phyloP scores from a whole-genome alignment of 2,113 vertebrate genomes.

The Bambusicola thoracicus region DNA sequence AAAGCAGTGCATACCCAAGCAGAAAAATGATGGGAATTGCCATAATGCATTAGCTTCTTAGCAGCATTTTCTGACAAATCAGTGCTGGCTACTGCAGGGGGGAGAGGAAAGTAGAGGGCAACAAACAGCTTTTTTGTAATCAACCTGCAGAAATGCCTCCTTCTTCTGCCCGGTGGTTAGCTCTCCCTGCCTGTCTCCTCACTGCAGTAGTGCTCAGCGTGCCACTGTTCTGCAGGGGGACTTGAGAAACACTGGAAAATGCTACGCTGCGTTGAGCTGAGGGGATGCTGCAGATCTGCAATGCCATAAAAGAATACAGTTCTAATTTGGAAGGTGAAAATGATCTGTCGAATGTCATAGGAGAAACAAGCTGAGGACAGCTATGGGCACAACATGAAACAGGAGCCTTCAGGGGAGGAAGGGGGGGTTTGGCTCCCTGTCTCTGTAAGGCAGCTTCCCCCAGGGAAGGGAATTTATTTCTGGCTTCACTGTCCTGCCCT shows the following conservation, averaged over 20 bases:
- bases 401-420: neutral
- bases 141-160: no score
- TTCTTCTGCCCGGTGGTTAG: rapidly evolving
- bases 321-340: neutral
- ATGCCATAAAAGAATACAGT: neutral
- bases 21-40: neutral
- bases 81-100: rapidly evolving
- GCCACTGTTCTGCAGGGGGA: rapidly evolving
- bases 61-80: neutral
- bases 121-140: neutral
- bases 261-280: neutral
- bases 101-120: neutral
- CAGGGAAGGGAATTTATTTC: neutral
- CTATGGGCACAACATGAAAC: neutral
- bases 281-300: neutral
- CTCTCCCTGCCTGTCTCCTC: neutral
- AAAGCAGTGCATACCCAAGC: rapidly evolving
- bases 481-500: neutral
- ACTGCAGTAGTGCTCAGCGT: rapidly evolving
- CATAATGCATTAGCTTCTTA: rapidly evolving
- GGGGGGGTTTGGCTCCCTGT: neutral
- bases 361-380: neutral
- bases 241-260: rapidly evolving
- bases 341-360: neutral
- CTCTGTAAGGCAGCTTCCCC: neutral